A percentile compares a stretch with the other conserved stretches of the same genome.
Conservation (phyloP, 2,888 invertebrate genomes). For the Ypsolopha scabrella region DNA sequence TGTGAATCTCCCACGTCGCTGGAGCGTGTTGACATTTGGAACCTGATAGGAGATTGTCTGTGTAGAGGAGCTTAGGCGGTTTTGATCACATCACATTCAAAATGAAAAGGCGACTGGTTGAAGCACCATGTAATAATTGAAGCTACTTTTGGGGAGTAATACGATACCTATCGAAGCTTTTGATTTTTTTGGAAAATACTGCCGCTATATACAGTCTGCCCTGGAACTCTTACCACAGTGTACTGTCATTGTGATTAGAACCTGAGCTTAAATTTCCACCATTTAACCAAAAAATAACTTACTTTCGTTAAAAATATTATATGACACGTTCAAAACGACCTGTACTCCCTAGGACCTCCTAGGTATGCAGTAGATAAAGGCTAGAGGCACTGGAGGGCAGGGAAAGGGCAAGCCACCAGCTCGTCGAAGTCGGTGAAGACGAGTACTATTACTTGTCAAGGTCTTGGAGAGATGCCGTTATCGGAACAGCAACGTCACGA, state of each 20-base stretch:
- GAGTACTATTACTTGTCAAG: conserved; percentile 31
- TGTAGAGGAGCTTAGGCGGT: conserved; percentile 5
- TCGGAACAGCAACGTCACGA: conserved; percentile 60
- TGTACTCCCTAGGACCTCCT: background rate
- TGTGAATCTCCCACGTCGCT: conserved; percentile 46
- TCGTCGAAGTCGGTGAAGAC: background rate
- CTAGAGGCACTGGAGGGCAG: background rate
- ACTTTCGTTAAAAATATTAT: too few species aligned
- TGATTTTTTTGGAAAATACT: too few species aligned
- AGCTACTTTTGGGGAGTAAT: conserved; percentile 8
- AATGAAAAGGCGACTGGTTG: too few species aligned
- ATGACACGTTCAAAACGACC: too few species aligned
- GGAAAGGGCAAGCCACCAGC: background rate
- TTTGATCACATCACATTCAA: too few species aligned
- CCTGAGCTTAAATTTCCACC: too few species aligned
- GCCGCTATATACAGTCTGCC: too few species aligned
- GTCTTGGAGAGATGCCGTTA: conserved; percentile 52
- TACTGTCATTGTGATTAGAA: too few species aligned
- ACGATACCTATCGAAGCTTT: background rate
- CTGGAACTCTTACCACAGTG: too few species aligned
- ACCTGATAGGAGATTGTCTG: conserved; percentile 29
- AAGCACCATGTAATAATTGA: conserved; percentile 7
- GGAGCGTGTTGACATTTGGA: conserved; percentile 52
- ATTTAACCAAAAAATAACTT: too few species aligned
- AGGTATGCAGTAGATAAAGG: background rate